A percentile compares a stretch with the other conserved stretches of the same genome.
Evolutionary conservation across 2,888 invertebrate species (phyloP).

Genomic region (Orchesella flavescens): DNA sequence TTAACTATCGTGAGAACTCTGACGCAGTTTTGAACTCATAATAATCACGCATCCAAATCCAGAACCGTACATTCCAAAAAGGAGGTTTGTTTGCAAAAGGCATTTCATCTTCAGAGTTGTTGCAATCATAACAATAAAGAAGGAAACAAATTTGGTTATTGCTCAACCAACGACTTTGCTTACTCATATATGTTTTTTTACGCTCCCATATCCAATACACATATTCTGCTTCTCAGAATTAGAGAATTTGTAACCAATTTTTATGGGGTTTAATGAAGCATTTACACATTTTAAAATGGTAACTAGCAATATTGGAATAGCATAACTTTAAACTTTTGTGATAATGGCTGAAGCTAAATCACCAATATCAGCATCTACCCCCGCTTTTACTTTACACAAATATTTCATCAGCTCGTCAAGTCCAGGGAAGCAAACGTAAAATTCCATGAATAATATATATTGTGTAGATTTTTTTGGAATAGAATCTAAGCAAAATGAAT

Average conservation of each 20-base stretch:
- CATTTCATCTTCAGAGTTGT: not conserved
- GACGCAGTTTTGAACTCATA: too few relatives aligned
- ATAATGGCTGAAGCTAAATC: constrained; percentile 16
- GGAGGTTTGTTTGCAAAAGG: constrained; percentile 1
- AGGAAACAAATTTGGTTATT: not conserved
- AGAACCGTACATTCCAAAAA: too few relatives aligned
- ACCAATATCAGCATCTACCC: not conserved
- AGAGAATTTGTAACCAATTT: constrained; percentile 9
- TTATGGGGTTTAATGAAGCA: constrained; percentile 37
- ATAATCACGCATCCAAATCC: too few relatives aligned
- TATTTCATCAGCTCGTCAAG: constrained; percentile 37
- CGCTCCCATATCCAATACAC: not conserved
- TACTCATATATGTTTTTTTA: not conserved
- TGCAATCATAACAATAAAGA: not conserved
- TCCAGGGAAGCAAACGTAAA: not conserved
- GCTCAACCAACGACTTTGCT: not conserved
- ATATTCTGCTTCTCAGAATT: constrained; percentile 1
- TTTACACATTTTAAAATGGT: constrained; percentile 17
- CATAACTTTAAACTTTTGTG: not conserved
- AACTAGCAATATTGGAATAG: not conserved
- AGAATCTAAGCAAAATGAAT: not conserved
- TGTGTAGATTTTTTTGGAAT: too few relatives aligned
- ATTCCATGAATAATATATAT: constrained; percentile 3
- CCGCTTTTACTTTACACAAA: constrained; percentile 5
- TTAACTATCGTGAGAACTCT: too few relatives aligned